Evolutionary conservation across 2,888 invertebrate species (phyloP).

Genomic region (Megaustenia siamemsis): DNA sequence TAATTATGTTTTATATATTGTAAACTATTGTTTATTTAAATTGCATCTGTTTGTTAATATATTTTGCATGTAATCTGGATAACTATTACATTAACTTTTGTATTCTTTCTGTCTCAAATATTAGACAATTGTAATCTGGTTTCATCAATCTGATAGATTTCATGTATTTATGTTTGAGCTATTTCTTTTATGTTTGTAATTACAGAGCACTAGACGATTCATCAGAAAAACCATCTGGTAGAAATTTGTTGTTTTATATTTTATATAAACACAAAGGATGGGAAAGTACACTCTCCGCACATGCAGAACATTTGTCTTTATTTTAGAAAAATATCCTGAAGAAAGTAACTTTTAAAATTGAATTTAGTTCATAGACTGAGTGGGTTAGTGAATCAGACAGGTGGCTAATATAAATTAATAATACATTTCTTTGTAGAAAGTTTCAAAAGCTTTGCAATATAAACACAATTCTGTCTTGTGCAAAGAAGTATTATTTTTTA

Average conservation of each 20-base stretch:
- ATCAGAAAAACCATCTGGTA: too few relatives aligned
- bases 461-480: not conserved
- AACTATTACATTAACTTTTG: not conserved
- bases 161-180: not conserved
- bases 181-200: too few relatives aligned
- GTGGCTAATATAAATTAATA: too few relatives aligned
- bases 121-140: not conserved
- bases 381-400: too few relatives aligned
- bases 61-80: not conserved
- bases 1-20: not conserved
- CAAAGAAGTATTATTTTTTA: constrained; percentile 7
- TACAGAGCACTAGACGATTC: too few relatives aligned
- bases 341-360: too few relatives aligned
- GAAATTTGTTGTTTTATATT: too few relatives aligned
- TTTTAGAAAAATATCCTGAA: too few relatives aligned
- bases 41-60: not conserved
- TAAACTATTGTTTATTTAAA: not conserved
- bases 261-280: too few relatives aligned
- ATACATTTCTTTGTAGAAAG: not conserved
- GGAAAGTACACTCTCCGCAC: too few relatives aligned
- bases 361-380: too few relatives aligned
- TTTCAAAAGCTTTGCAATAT: not conserved
- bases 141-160: not conserved
- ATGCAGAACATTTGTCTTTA: too few relatives aligned
- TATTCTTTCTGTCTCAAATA: not conserved